Evolutionary conservation across 2,113 vertebrate genomes (phyloP).

Genomic region (Hiodon alosoides): DNA sequence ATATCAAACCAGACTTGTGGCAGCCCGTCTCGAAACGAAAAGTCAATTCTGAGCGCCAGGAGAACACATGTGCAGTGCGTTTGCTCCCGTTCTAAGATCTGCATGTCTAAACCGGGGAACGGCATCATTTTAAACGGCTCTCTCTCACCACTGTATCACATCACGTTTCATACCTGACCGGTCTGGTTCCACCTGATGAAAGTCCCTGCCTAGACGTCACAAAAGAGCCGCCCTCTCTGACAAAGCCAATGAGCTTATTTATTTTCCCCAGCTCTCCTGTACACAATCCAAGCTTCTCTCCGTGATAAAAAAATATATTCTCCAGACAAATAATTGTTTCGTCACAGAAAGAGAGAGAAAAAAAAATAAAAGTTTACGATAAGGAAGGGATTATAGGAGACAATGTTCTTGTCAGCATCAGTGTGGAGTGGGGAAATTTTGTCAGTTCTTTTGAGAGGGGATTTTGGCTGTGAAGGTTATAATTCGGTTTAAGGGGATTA

Average conservation of each 20-base stretch:
- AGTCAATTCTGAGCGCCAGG: background rate
- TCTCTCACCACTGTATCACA: background rate
- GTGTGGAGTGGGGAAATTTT: slow-evolving; percentile 1
- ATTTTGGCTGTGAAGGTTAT: slow-evolving; percentile 10
- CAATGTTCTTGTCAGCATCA: slow-evolving; percentile 14
- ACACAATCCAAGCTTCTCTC: background rate
- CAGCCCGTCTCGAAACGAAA: background rate
- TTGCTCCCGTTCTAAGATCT: background rate
- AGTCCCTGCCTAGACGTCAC: background rate
- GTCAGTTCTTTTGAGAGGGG: slow-evolving; percentile 10
- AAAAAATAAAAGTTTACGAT: slow-evolving; percentile 21
- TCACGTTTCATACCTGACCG: background rate
- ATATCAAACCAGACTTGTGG: slow-evolving; percentile 9
- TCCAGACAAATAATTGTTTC: slow-evolving; percentile 25
- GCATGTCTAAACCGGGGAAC: slow-evolving; percentile 1
- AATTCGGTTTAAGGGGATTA: slow-evolving; percentile 29
- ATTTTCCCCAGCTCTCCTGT: background rate
- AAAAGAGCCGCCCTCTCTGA: background rate
- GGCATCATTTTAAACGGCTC: background rate
- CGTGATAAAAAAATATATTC: background rate
- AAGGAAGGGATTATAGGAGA: slow-evolving; percentile 9
- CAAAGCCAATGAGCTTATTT: background rate
- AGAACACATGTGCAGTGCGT: background rate
- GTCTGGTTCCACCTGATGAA: too few species aligned
- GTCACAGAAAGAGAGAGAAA: background rate